These are phyloP conservation scores for Calycopis cecrops DNA, from an alignment of 1,140 invertebrate genomes.

Conservation along the genomic window DNA sequence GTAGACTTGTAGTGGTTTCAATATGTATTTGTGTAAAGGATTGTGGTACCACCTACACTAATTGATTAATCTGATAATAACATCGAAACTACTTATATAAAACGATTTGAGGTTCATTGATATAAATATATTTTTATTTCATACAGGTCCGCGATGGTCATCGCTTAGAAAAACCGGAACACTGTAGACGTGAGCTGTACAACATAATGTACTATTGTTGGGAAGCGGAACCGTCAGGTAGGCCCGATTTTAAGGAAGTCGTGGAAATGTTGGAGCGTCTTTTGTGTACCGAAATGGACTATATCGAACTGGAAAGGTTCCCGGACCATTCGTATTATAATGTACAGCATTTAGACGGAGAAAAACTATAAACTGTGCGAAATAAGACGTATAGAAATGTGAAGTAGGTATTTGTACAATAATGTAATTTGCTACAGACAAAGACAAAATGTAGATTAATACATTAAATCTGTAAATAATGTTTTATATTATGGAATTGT, in stretches of 20 bases:
- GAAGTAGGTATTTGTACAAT: background rate
- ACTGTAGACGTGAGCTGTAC: conserved; percentile 91
- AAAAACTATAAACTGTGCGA: conserved; percentile 79
- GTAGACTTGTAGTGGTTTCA: no score
- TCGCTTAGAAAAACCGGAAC: conserved; percentile 90
- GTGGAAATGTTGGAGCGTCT: conserved; percentile 87
- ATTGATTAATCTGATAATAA: no score
- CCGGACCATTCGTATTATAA: conserved; percentile 97
- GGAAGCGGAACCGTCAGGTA: conserved; percentile 85
- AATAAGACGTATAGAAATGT: background rate
- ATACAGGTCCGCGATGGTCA: conserved; percentile 86
- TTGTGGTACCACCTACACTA: no score
- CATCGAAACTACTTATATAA: no score
- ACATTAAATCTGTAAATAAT: no score
- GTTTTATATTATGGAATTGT: no score
- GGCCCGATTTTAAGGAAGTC: conserved; percentile 88
- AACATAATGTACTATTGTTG: conserved; percentile 97
- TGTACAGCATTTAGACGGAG: conserved; percentile 88
- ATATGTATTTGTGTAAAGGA: no score
- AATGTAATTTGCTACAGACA: background rate
- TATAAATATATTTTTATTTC: conserved; percentile 9
- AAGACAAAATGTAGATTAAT: no score
- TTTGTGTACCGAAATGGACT: conserved; percentile 91
- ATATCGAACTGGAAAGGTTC: conserved; percentile 93
- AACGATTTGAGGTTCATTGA: no score